Evolutionary conservation across 2,113 vertebrate species (phyloP).

Genomic region (Percina caprodes): DNA sequence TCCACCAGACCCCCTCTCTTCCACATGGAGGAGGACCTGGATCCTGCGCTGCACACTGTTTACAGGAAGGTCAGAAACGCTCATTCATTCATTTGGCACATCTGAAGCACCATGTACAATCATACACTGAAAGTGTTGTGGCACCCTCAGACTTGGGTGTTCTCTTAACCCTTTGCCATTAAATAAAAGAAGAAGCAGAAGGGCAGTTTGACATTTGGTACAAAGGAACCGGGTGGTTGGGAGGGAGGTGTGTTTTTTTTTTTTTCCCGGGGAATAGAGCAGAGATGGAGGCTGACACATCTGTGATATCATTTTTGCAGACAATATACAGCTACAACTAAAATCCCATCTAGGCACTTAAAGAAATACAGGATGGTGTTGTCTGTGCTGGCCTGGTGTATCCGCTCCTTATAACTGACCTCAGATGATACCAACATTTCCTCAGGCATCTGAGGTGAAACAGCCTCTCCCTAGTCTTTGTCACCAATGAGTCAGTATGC

Average conservation of each 20-base stretch:
- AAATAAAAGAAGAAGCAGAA: slow-evolving; percentile 19
- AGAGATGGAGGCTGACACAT: slow-evolving; percentile 26
- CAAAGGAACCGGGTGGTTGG: slow-evolving; percentile 2
- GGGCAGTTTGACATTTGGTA: slow-evolving; percentile 34
- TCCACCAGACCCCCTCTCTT: slow-evolving; percentile 87
- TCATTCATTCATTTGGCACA: neutral
- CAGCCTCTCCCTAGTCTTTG: too few relatives aligned
- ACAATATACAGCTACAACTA: slow-evolving; percentile 17
- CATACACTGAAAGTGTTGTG: neutral
- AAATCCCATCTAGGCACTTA: neutral
- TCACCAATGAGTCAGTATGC: too few relatives aligned
- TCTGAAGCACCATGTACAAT: neutral
- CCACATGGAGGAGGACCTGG: slow-evolving; percentile 82
- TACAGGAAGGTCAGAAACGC: slow-evolving; percentile 89
- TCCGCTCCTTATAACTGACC: too few relatives aligned
- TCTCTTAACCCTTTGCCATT: slow-evolving; percentile 18
- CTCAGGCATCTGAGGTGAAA: too few relatives aligned
- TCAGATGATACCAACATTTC: too few relatives aligned
- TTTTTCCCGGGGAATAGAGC: slow-evolving; percentile 8
- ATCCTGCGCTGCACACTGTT: slow-evolving; percentile 87
- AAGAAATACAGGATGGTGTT: neutral
- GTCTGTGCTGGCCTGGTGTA: too few relatives aligned
- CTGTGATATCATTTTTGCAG: slow-evolving; percentile 8
- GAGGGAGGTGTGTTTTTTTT: neutral
- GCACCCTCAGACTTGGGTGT: neutral